These are phyloP conservation scores for Diploscapter pachys DNA, from an alignment of 1,140 invertebrate genomes.

Conservation along the genomic window DNA sequence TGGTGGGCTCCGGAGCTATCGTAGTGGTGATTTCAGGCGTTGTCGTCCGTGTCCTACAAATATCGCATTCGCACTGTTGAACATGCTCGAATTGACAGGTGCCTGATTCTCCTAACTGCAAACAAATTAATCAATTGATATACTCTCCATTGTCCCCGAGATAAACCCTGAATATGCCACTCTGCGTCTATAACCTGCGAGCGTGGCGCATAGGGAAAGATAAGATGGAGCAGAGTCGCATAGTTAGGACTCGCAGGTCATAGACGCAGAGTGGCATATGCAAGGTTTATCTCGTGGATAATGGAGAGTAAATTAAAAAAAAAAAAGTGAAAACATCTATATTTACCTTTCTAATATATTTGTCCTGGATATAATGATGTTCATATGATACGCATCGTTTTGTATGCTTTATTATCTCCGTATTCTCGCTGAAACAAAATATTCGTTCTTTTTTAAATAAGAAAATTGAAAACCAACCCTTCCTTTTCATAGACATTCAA, in stretches of 20 bases:
- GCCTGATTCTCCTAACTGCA: slow-evolving; percentile 4
- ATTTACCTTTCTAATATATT: slow-evolving; percentile 5
- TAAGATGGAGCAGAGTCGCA: background rate
- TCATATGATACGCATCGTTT: slow-evolving; percentile 18
- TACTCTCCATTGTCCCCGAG: no score
- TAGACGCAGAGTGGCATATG: no score
- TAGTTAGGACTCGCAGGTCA: no score
- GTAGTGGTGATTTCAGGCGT: slow-evolving; percentile 5
- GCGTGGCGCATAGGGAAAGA: background rate
- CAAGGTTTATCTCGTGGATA: no score
- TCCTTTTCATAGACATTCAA: slow-evolving; percentile 20
- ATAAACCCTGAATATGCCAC: no score
- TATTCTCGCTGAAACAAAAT: slow-evolving; percentile 10
- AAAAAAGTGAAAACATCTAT: background rate
- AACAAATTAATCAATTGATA: background rate
- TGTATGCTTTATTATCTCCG: slow-evolving; percentile 14
- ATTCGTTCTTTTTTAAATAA: background rate
- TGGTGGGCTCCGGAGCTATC: background rate
- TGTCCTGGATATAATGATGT: slow-evolving; percentile 13
- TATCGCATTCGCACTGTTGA: slow-evolving; percentile 21
- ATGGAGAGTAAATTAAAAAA: background rate
- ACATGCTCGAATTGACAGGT: slow-evolving; percentile 21
- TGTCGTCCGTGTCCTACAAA: slow-evolving; percentile 11
- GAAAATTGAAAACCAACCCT: slow-evolving; percentile 5
- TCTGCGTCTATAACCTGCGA: no score